These are phyloP conservation scores for Agrotis ipsilon DNA, from an alignment of 2,888 invertebrate species.

Conservation along the genomic window DNA sequence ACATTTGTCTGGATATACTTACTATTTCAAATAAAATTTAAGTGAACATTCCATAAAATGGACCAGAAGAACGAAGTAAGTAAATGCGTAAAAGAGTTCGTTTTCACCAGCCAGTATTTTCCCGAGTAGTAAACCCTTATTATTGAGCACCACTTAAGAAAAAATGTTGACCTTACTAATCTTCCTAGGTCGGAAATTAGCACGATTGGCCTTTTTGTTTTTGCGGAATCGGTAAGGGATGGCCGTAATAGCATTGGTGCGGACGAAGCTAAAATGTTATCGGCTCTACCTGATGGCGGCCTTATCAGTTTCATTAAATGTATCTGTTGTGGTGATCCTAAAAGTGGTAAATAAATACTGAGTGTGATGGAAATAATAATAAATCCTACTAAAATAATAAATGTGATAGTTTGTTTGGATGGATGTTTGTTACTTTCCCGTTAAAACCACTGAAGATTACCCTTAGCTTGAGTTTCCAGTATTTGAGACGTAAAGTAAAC, in stretches of 20 bases:
- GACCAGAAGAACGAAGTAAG: neutral
- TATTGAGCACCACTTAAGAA: slow-evolving; percentile 27
- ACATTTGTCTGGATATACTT: too few relatives aligned
- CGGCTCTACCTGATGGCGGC: slow-evolving; percentile 28
- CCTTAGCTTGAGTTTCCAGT: too few relatives aligned
- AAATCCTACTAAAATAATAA: too few relatives aligned
- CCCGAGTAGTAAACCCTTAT: slow-evolving; percentile 14
- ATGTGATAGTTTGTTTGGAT: too few relatives aligned
- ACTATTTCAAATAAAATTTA: too few relatives aligned
- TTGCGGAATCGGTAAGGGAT: slow-evolving; percentile 41
- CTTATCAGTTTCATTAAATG: slow-evolving; percentile 6
- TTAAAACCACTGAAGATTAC: too few relatives aligned
- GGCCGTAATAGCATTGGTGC: slow-evolving; percentile 38
- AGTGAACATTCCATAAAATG: too few relatives aligned
- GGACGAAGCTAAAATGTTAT: slow-evolving; percentile 39
- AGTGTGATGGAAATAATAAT: too few relatives aligned
- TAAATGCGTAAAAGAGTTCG: neutral
- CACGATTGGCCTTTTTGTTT: slow-evolving; percentile 53
- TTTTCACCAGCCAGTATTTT: slow-evolving; percentile 25
- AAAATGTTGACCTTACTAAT: slow-evolving; percentile 49
- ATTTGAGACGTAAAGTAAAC: too few relatives aligned
- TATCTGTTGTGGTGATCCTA: slow-evolving; percentile 10
- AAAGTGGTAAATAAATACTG: neutral
- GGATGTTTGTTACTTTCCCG: too few relatives aligned
- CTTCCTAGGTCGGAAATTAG: slow-evolving; percentile 52